Percentiles rank a stretch among this genome's conserved stretches.
Conservation (phyloP, 2,888 invertebrate species). For the Dicranocentrus wangi region DNA sequence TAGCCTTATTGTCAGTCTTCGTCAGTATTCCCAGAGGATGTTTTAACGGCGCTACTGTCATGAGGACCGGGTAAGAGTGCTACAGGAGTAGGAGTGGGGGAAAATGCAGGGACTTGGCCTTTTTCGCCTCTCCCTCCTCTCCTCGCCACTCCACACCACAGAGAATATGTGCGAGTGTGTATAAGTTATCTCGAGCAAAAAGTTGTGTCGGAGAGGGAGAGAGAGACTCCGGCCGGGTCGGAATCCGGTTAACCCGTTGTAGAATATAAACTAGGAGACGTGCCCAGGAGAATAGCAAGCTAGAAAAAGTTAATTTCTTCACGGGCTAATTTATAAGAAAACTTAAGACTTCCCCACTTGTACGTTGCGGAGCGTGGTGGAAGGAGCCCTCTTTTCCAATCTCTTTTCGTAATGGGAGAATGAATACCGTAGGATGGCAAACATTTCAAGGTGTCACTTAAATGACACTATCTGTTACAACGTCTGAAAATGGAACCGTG, state of each 20-base stretch:
- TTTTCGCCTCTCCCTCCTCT: too few species aligned
- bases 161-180: too few species aligned
- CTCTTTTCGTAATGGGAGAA: constrained; percentile 38
- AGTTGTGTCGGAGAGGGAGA: too few species aligned
- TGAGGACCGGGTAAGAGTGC: too few species aligned
- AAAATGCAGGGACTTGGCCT: too few species aligned
- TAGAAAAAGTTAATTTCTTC: constrained; percentile 61
- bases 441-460: constrained; percentile 67
- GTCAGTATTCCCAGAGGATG: constrained; percentile 53
- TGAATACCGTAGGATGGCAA: constrained; percentile 55
- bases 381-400: constrained; percentile 12
- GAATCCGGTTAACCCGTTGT: constrained; percentile 25
- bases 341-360: constrained; percentile 62
- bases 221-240: too few species aligned
- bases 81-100: too few species aligned
- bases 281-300: constrained; percentile 52
- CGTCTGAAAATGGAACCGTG: constrained; percentile 58
- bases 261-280: constrained; percentile 46
- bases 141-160: too few species aligned
- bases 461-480: constrained; percentile 66
- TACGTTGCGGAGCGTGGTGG: constrained; percentile 26
- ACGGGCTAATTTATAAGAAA: constrained; percentile 64
- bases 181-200: too few species aligned
- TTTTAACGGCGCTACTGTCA: constrained; percentile 50
- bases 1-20: constrained; percentile 51